Base-by-base conservation (phyloP, 2,797 vertebrate genomes). In the Scarus forsteni region DNA sequence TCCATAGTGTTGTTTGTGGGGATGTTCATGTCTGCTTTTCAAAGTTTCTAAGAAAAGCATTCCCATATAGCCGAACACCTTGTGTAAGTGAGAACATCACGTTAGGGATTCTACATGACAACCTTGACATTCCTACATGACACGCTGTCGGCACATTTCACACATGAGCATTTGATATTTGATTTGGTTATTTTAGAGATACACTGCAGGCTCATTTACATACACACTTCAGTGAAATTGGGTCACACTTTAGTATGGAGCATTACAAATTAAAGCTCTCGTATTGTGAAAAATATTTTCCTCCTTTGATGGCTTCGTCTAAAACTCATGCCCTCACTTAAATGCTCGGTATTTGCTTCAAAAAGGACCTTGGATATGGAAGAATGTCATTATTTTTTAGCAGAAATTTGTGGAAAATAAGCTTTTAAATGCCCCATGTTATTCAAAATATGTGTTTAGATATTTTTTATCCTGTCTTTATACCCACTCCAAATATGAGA, bases 1-100 rank as follows among this genome's bases (percentile, higher is more conserved):
- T 72, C 60, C 54, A 51, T 66, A 16, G 52, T 51, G 40, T 56
- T 71, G 68, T 57, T 63, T 46, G 40, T 38, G 43, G 49, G 72
- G 66, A 66, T 64, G 64, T 42, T 12, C 60, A 39, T 27, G 49
- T 56, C 49, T 39, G 66, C 58, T 64, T 72, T 36, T 64, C 60
- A 65, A 60, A 40, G 40, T 55, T 18, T 45, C 39, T 40, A 19
- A 73, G 56, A 74, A 70, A 70, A 67, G 10, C 39, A 62, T 54
- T 48, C 40, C 44, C n/a, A 16, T n/a, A 53, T n/a, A 53, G 45
- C 43, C 36, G 2, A 53, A 45, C 6, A 43, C 10, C 18, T 65
- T 38, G 9, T 43, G 18, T 45, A 44, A 19, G 61, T 15, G 40
- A 39, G 62, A 62, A 35, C 40, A 5, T 44, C 19, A 15, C 13